Base-by-base conservation (phyloP, 1,140 invertebrate genomes). In the Scylla paramamosain region DNA sequence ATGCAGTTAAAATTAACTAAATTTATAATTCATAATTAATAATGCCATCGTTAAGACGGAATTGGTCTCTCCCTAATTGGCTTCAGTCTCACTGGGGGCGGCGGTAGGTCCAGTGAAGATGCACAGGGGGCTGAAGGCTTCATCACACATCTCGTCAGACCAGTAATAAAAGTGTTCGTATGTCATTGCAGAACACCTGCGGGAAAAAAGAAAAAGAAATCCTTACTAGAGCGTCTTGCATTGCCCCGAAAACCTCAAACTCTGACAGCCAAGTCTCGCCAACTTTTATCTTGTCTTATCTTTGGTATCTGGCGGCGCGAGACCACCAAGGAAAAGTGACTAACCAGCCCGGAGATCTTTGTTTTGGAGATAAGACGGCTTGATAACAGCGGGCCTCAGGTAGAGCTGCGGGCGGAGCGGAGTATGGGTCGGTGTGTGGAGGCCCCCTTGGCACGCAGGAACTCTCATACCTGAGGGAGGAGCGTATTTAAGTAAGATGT, bases 371-470 rank as follows among this genome's bases (percentile, higher is more conserved):
- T 77, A 84, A 45, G 7, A 77, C 29, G 39, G 59, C 28, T 14
- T 10, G 29, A 8, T 45, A 48, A 29, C 92, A 93, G 0, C 29
- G 77, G 16, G 82, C 92, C 10, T 25, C 82, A 12, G 92, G 92
- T 0, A 52, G 39, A 6, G 92, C 92, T 10, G 77, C 59, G 28
- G 32, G 82, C 10, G 92, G 92, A 10, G 14, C 39, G 28, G 77
- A 84, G 82, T 32, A 93, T 31, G 92, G 92, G 82, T 93, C 92
- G n/a, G 92, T 93, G 39, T 93, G 92, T 7, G 82, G 82, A 0
- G 82, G 92, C 0, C 77, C 12, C 0, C 82, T 77, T 3, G 0
- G 39, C 0, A 48, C 82, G 16, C 92, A 93, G 0, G 25, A 28
- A 7, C 0, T 29, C 25, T 28, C 46, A 25, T 86, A 7, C 82